Evolutionary conservation across 2,113 vertebrate genomes (phyloP), one percentile per base, ranked within the genome.

Genomic region (Clarias batrachus): DNA sequence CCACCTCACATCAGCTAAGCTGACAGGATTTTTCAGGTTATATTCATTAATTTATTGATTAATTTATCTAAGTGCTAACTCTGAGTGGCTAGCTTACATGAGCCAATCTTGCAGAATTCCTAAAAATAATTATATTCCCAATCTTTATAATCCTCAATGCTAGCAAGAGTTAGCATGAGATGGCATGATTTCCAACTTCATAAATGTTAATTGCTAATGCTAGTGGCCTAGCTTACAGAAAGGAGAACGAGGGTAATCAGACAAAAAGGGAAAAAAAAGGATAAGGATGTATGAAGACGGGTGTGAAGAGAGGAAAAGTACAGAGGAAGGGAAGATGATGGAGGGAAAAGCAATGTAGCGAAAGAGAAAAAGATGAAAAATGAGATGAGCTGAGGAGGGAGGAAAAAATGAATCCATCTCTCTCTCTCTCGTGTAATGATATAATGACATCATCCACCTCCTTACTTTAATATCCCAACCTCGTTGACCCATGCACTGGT

Each of bases 361-460:
- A 62, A 80, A 79, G 9, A 33, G 27, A 11, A 23, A 79, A 59
- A 79, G 11, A 59, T 37, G 78, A 60, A 80, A 33, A 80, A 80
- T 80, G 27, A 81, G 30, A 81, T 25, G 57, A 80, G 30, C 19
- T 56, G 33, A 79, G 48, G 1, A 59, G n/a, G 1, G 54, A 57
- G 73, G 5, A 56, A 30, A 77, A 78, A n/a, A 14, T 3, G 25
- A 56, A n/a, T 17, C 25, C 27, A 12, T 80, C 56, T 80, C 3
- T 81, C 27, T 12, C 30, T 12, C 41, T 27, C 76, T 76, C 23
- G 16, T 77, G n/a, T 21, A 23, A 85, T 16, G 56, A 17, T 19
- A 2, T 62, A 60, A 81, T 87, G 80, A 89, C 81, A 85, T 87
- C 79, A 87, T 59, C 80, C 62, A 37, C 70, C 48, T 74, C 33